Conservation (phyloP, 1,140 invertebrate genomes). For the Holotrichia oblita region DNA sequence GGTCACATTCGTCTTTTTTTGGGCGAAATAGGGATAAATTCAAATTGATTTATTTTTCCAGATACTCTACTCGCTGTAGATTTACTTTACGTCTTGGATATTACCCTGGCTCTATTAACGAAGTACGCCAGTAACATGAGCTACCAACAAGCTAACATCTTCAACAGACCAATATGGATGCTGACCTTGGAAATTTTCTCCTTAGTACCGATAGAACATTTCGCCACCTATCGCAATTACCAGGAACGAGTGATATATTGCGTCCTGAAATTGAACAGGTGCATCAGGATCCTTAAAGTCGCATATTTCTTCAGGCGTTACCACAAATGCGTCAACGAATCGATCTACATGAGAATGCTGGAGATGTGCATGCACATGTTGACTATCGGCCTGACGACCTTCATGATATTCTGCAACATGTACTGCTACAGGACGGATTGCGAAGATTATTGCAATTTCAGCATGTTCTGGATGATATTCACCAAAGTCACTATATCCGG, state of each 20-base stretch:
- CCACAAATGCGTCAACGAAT: background rate
- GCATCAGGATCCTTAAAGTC: background rate
- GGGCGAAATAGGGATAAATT: too few species aligned
- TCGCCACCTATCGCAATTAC: background rate
- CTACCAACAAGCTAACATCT: background rate
- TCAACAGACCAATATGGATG: slow-evolving; percentile 4
- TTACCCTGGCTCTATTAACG: background rate
- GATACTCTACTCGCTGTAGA: background rate
- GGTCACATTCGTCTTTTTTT: too few species aligned
- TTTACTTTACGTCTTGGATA: background rate
- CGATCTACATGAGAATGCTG: background rate
- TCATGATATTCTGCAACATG: background rate
- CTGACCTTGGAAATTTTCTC: slow-evolving; percentile 2
- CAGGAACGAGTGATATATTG: background rate
- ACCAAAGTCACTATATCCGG: background rate
- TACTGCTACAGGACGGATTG: background rate
- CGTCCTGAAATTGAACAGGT: background rate
- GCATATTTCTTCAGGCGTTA: background rate
- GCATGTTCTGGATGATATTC: background rate
- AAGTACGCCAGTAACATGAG: background rate
- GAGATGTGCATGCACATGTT: slow-evolving; percentile 12
- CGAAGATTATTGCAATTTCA: background rate
- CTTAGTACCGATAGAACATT: background rate
- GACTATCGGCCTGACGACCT: background rate
- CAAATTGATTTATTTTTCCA: too few species aligned